phyloP scores from a whole-genome alignment of 2,888 invertebrate species.

The Subacronicta megacephala region DNA sequence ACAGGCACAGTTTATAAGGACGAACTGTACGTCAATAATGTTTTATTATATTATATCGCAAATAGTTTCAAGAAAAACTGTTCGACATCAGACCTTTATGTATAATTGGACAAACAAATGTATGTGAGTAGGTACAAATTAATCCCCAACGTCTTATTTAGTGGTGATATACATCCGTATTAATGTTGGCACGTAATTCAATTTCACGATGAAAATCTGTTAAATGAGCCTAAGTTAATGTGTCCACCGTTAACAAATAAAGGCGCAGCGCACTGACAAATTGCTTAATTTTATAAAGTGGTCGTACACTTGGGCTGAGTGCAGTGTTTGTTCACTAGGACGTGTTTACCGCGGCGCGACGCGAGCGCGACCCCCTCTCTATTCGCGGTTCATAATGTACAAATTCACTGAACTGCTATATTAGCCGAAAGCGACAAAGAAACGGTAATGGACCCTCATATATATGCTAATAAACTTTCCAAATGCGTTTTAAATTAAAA shows the following conservation, averaged over 20 bases:
- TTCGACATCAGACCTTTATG: conserved; percentile 14
- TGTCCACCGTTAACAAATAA: conserved; percentile 77
- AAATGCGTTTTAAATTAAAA: conserved; percentile 88
- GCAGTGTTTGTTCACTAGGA: conserved; percentile 72
- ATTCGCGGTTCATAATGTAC: conserved; percentile 63
- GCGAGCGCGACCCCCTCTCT: conserved; percentile 55
- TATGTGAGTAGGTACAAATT: conserved; percentile 34
- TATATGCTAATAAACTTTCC: conserved; percentile 86
- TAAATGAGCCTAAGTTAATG: conserved; percentile 68
- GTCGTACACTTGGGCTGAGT: conserved; percentile 70
- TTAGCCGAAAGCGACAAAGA: conserved; percentile 80
- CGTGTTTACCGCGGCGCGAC: conserved; percentile 49
- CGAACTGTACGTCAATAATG: too few species aligned
- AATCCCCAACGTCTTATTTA: conserved; percentile 52
- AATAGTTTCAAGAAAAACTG: conserved; percentile 20
- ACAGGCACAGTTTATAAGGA: too few species aligned
- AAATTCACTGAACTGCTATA: conserved; percentile 80
- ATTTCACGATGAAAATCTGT: conserved; percentile 69
- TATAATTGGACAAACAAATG: conserved; percentile 28
- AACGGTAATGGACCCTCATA: conserved; percentile 82
- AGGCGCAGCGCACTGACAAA: conserved; percentile 81
- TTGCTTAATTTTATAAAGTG: conserved; percentile 88
- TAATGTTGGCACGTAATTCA: conserved; percentile 61
- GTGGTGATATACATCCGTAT: conserved; percentile 55
- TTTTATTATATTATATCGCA: conserved; percentile 9